These are phyloP conservation scores for Nyctibius bracteatus DNA, from an alignment of 2,113 vertebrate species.

Conservation along the genomic window DNA sequence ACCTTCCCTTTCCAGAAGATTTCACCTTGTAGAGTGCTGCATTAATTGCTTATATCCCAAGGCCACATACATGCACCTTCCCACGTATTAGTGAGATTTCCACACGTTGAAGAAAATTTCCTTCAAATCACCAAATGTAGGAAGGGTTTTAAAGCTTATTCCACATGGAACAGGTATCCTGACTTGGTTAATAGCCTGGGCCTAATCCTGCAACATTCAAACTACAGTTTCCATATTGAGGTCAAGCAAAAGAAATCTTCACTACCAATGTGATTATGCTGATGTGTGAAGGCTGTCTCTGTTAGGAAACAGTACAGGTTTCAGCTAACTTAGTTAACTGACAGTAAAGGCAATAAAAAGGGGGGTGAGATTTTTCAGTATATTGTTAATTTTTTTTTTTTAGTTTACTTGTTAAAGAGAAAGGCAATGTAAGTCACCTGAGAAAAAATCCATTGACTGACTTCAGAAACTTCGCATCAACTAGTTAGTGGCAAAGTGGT, in stretches of 20 bases:
- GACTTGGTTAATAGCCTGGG: background rate
- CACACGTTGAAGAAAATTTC: background rate
- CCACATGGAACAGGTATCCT: background rate
- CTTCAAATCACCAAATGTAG: background rate
- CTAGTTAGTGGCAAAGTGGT: background rate
- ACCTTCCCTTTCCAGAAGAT: too few species aligned
- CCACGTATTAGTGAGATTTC: background rate
- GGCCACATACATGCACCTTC: background rate
- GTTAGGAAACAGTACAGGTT: background rate
- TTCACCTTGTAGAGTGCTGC: too few species aligned
- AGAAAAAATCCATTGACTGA: too few species aligned
- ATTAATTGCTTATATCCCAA: background rate
- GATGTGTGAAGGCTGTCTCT: background rate
- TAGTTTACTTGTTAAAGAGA: background rate
- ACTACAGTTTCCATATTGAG: fast-evolving
- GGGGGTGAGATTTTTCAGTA: background rate
- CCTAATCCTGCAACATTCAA: background rate
- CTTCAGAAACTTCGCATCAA: background rate
- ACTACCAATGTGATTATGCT: fast-evolving
- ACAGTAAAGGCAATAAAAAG: background rate
- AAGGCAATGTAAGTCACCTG: too few species aligned
- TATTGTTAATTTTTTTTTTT: too few species aligned
- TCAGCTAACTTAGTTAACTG: background rate
- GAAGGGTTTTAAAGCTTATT: background rate
- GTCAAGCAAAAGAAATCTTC: background rate